Base-by-base conservation (phyloP, 2,113 vertebrate species). In the Nothoprocta perdicaria region DNA sequence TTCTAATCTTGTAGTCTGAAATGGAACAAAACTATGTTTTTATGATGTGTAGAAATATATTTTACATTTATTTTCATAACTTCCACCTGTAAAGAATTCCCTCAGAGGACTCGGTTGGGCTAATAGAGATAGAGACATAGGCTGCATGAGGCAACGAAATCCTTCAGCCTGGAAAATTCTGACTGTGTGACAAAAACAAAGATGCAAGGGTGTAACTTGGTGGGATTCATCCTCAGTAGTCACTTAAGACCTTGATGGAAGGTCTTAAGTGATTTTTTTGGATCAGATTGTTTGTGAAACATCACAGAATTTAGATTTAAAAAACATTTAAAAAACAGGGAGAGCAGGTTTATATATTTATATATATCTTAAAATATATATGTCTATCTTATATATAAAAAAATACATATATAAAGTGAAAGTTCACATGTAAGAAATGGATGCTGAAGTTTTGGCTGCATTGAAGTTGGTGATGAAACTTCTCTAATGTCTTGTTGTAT, bases 61-160 rank as follows among this genome's bases (percentile, higher is more conserved):
- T 94, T 96, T 88, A 88, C 67, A 65, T 94, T 94, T 92, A 82
- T 93, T 95, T 95, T 86, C 66, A 9, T 91, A 90, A 82, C 21
- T 89, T 94, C 27, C 52, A 90, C 31, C 31, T 72, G 41, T 48
- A 86, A 94, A 85, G 48, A 50, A 57, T 77, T 65, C 43, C 24
- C 80, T 96, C 73, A 14, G 83, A 87, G 90, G 90, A 85, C 50
- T 74, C 83, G 40, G 63, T 23, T 5, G 15, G 21, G n/a, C 71
- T 96, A 93, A 82, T 82, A 86, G 84, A 84, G 38, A 21, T 71
- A 84, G 33, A 89, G 21, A 41, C 33, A 55, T 84, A 91, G 88
- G 72, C 45, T 92, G 17, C 19, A 31, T 4, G 29, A 68, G 60
- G 22, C 8, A 50, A 58, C 29, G 57, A 76, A 81, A 58, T 71